Base-by-base conservation (phyloP, 2,888 invertebrate species). In the Liposcelis brunnea region DNA sequence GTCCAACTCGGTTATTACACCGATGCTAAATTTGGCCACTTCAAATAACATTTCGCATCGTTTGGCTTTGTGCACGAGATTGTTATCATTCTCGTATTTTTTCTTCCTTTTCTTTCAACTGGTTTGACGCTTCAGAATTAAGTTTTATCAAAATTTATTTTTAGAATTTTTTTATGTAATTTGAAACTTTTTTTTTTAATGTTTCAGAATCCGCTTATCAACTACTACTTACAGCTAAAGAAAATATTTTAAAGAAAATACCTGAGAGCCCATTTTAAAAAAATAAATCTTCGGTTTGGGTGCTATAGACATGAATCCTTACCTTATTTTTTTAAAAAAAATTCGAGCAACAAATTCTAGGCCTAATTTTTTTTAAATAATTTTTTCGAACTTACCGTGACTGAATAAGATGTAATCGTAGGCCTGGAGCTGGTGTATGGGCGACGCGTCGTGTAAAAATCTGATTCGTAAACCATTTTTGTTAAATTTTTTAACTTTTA, bases 381-480 rank as follows among this genome's bases (percentile, higher is more conserved):
- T 26, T 26, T 26, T 26, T 12, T 7, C 18, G 63, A 66, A 74
- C 84, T 77, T 71, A 85, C 82, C 80, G 85, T 81, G 64, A 80
- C 74, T 63, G 76, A 77, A 70, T 80, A 80, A 60, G 79, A 75
- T 56, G 77, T 72, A 52, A 71, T 63, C 52, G 71, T 69, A 52
- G 75, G 66, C 43, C 51, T 52, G 49, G 77, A 79, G 67, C 82
- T 69, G 65, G 79, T 72, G 63, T 79, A 80, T 54, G 83, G 80
- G 69, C 86, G 78, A 69, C 86, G 80, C 66, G 81, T 82, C 60
- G 86, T 85, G 68, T 84, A 83, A 70, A 84, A 87, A 71, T 86
- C 86, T 74, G 82, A 81, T 72, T 85, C 84, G 80, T 86, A 86
- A 70, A 86, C 86, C 86, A 87, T 87, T 67, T 70, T 75, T 26